phyloP scores from a whole-genome alignment of 2,888 invertebrate genomes.

The Drosophila nr. medialis region DNA sequence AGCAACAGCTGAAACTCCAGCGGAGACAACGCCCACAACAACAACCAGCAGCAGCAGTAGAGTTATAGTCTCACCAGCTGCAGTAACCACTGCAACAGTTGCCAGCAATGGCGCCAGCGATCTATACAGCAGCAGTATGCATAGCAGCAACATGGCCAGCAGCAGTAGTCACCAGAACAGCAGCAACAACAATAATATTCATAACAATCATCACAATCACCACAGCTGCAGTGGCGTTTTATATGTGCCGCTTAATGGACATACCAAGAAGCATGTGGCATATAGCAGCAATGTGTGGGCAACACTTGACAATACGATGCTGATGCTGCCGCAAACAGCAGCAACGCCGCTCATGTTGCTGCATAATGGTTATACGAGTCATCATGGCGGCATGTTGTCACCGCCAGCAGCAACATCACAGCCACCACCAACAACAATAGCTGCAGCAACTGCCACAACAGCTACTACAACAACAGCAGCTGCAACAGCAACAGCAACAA shows the following conservation, averaged over 20 bases:
- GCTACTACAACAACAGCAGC: constrained; percentile 10
- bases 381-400: constrained; percentile 50
- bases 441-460: constrained; percentile 18
- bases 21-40: constrained; percentile 16
- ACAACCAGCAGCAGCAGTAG: constrained; percentile 6
- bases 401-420: constrained; percentile 47
- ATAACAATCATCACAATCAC: constrained; percentile 25
- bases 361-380: constrained; percentile 56
- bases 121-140: constrained; percentile 6
- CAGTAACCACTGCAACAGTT: constrained; percentile 5
- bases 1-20: constrained; percentile 12
- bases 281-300: constrained; percentile 59
- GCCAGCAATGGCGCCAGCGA: constrained; percentile 22
- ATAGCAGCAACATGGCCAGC: constrained; percentile 5
- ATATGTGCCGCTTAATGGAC: constrained; percentile 63
- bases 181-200: constrained; percentile 7
- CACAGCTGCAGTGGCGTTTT: constrained; percentile 55
- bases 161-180: constrained; percentile 5
- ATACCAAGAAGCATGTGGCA: constrained; percentile 58
- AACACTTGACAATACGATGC: constrained; percentile 41
- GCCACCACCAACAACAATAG: constrained; percentile 14
- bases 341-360: constrained; percentile 42
- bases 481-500: constrained; percentile 7
- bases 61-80: constrained; percentile 4
- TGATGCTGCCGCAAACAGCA: constrained; percentile 35